Percentiles rank a stretch among this genome's conserved stretches.
phyloP scores from a whole-genome alignment of 1,140 invertebrate species.

The Alviniconcha marisindica region DNA sequence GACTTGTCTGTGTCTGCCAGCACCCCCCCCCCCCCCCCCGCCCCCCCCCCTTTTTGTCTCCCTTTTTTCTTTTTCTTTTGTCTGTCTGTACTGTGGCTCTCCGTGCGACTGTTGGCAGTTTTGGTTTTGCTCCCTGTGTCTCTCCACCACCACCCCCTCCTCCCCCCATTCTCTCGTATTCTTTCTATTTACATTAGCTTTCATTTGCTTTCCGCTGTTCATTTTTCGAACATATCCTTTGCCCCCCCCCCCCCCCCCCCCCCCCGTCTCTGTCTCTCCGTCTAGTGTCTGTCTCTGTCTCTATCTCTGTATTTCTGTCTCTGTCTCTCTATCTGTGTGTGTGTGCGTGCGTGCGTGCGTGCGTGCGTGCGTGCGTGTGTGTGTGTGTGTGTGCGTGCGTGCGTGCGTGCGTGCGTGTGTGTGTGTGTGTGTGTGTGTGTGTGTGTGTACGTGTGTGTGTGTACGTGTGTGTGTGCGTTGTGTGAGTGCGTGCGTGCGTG shows the following conservation, averaged over 20 bases:
- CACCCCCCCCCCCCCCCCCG: no score
- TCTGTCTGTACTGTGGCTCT: no score
- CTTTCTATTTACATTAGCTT: neutral
- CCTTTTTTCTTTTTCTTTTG: no score
- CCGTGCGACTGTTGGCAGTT: no score
- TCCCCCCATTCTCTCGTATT: neutral
- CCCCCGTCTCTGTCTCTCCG: neutral
- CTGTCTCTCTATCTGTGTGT: neutral
- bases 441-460: neutral
- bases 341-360: neutral
- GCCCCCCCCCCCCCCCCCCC: no score
- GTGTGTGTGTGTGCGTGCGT: constrained; percentile 12
- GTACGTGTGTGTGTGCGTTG: neutral
- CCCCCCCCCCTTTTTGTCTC: no score
- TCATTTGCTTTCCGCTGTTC: neutral
- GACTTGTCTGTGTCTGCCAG: no score
- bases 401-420: neutral
- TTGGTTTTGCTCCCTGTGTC: neutral
- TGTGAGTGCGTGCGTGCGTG: neutral
- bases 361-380: neutral
- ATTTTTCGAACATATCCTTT: neutral
- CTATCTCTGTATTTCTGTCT: neutral
- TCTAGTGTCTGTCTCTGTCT: neutral
- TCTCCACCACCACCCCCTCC: no score
- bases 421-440: neutral